Conservation (phyloP, 1,140 invertebrate genomes). For the Medauroidea extradentata region DNA sequence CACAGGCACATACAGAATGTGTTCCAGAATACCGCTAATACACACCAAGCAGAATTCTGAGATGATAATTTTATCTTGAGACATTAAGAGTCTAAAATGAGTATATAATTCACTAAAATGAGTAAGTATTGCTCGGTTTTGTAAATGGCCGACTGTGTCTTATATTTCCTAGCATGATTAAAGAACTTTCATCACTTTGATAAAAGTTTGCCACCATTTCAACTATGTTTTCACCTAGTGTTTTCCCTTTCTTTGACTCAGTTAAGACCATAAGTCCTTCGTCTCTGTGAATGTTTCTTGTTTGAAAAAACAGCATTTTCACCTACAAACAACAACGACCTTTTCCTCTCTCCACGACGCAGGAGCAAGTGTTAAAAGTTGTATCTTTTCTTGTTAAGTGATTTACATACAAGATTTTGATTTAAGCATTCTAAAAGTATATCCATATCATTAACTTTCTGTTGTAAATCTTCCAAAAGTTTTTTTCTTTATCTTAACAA, state of each 20-base stretch:
- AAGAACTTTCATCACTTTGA: conserved; percentile 17
- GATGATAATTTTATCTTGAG: no score
- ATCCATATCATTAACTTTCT: no score
- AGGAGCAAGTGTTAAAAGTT: conserved; percentile 11
- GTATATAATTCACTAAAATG: conserved; percentile 4
- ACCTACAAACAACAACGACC: not conserved
- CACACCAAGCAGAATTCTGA: no score
- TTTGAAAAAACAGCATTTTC: conserved; percentile 4
- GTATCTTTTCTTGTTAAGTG: not conserved
- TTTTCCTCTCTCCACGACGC: conserved; percentile 5
- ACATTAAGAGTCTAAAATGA: no score
- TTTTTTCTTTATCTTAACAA: no score
- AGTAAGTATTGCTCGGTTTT: not conserved
- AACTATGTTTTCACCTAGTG: conserved; percentile 12
- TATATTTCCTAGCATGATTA: conserved; percentile 12
- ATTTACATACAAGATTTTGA: not conserved
- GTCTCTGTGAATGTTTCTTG: conserved; percentile 10
- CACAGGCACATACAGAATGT: no score
- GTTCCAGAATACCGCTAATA: no score
- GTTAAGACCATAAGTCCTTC: conserved; percentile 9
- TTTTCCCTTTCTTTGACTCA: conserved; percentile 9
- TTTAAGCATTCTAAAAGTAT: no score
- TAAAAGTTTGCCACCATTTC: conserved; percentile 15
- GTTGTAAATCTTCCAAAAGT: no score
- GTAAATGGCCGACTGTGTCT: not conserved